These are phyloP conservation scores for Phrynocephalus guinanensis DNA, from an alignment of 2,797 vertebrate genomes.

Conservation along the genomic window DNA sequence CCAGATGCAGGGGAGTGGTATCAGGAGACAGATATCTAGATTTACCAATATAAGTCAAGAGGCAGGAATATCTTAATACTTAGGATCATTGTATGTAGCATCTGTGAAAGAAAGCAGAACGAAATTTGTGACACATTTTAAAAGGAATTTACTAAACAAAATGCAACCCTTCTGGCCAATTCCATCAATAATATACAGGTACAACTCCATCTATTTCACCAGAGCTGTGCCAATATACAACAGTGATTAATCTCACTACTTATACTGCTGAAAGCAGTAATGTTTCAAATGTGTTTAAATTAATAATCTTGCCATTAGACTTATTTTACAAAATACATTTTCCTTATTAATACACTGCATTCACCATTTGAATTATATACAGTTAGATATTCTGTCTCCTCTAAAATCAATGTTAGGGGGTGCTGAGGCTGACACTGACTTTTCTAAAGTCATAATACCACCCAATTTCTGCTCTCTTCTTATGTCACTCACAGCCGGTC, in stretches of 20 bases:
- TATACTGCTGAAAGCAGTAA: conserved; percentile 27
- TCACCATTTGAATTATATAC: conserved; percentile 4
- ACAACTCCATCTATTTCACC: conserved; percentile 7
- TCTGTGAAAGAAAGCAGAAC: background rate
- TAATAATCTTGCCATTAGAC: conserved; percentile 38
- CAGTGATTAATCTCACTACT: conserved; percentile 28
- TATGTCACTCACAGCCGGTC: background rate
- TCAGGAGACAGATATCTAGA: too few relatives aligned
- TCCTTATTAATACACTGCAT: conserved; percentile 44
- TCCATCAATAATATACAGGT: background rate
- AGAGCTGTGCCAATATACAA: background rate
- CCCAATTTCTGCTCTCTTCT: conserved; percentile 2
- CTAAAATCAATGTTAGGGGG: background rate
- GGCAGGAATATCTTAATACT: background rate
- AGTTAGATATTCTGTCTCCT: background rate
- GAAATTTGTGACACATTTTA: background rate
- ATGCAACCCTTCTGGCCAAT: background rate
- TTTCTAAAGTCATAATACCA: background rate
- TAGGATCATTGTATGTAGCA: background rate
- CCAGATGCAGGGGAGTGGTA: too few relatives aligned
- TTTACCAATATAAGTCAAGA: background rate
- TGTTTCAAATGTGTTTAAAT: conserved; percentile 34
- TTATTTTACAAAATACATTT: conserved; percentile 45
- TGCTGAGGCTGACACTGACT: background rate
- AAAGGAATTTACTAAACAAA: conserved; percentile 29